Evolutionary conservation across 2,113 vertebrate species (phyloP).

Genomic region (Cynopterus brachyotis): DNA sequence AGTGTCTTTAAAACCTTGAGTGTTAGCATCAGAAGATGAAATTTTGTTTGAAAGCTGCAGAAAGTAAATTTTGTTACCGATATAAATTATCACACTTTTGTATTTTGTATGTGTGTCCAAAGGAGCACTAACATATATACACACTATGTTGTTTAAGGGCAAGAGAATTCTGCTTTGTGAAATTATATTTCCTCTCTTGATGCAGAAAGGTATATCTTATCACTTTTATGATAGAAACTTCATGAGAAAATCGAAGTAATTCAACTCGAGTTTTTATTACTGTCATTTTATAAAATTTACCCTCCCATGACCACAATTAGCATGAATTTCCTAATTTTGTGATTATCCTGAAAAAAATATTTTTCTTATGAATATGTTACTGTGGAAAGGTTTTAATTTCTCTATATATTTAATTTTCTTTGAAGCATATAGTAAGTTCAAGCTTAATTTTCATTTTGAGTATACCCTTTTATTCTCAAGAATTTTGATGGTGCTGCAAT

Average conservation of each 20-base stretch:
- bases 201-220: not conserved
- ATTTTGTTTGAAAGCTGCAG: not conserved
- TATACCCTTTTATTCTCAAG: not conserved
- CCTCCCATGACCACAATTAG: not conserved
- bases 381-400: not conserved
- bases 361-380: constrained; percentile 15
- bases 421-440: not conserved
- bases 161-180: not conserved
- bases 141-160: not conserved
- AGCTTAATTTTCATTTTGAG: not conserved
- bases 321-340: not conserved
- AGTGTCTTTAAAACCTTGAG: constrained; percentile 17
- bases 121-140: not conserved
- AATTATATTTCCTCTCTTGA: not conserved
- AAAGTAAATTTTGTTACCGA: not conserved
- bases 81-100: not conserved
- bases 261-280: not conserved
- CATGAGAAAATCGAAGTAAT: not conserved
- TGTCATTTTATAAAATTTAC: not conserved
- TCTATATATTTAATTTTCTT: not conserved
- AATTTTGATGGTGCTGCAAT: not conserved
- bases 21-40: not conserved
- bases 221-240: not conserved
- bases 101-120: not conserved
- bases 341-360: not conserved